Evolutionary conservation across 2,797 vertebrate species (phyloP).

Genomic region (Tapera naevia): DNA sequence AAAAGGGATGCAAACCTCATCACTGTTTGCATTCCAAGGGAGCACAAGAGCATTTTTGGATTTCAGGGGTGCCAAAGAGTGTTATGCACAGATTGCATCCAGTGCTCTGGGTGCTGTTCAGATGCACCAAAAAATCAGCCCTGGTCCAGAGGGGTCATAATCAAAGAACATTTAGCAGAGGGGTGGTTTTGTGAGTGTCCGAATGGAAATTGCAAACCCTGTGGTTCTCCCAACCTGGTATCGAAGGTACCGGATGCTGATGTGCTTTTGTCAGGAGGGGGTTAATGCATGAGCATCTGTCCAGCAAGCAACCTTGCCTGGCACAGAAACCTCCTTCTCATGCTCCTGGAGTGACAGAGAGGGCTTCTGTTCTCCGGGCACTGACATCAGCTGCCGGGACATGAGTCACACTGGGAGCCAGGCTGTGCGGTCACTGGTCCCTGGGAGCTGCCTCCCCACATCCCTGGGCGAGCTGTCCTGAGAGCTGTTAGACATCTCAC

Average conservation of each 20-base stretch:
- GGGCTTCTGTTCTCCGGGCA: background rate
- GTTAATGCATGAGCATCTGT: conserved; percentile 15
- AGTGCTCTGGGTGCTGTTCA: background rate
- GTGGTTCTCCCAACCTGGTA: background rate
- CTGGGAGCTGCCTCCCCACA: background rate
- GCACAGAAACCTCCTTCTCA: background rate
- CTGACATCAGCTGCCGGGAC: conserved; percentile 42
- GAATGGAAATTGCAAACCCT: fast-evolving
- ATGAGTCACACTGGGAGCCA: background rate
- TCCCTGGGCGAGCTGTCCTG: background rate
- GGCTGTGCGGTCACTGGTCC: background rate
- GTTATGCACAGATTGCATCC: background rate
- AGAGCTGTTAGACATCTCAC: background rate
- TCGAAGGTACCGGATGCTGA: background rate
- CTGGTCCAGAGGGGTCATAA: background rate
- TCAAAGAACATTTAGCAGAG: background rate
- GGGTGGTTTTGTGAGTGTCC: background rate
- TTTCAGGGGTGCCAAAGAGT: background rate
- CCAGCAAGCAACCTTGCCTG: conserved; percentile 8
- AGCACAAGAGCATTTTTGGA: background rate
- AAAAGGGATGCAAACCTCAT: background rate
- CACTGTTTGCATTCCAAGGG: background rate
- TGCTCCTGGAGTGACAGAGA: conserved; percentile 5
- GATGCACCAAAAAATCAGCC: background rate
- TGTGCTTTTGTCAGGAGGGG: background rate